These are phyloP conservation scores for Vombatus ursinus DNA, from an alignment of 2,113 vertebrate species.

Conservation along the genomic window DNA sequence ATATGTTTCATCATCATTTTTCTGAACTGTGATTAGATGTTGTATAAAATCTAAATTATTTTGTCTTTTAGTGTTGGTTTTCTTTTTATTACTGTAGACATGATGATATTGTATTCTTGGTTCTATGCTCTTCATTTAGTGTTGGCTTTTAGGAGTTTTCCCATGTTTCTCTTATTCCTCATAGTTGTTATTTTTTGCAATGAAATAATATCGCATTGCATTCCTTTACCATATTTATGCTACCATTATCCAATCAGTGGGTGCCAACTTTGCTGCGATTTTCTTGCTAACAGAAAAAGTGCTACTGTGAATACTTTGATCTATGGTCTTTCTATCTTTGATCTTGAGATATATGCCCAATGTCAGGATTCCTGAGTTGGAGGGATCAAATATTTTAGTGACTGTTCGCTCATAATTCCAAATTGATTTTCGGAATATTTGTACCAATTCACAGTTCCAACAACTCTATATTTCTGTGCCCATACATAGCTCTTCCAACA, in stretches of 20 bases:
- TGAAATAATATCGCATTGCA: neutral
- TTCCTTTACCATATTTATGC: neutral
- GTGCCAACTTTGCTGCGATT: neutral
- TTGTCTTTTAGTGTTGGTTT: neutral
- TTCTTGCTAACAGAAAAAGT: neutral
- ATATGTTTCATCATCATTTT: neutral
- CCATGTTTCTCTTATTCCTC: neutral
- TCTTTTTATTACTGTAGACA: neutral
- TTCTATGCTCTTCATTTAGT: neutral
- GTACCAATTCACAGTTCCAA: neutral
- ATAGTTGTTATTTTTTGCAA: neutral
- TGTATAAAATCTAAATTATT: neutral
- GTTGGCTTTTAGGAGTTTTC: neutral
- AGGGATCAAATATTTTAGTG: neutral
- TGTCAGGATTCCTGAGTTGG: neutral
- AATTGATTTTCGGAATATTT: neutral
- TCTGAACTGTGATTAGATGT: neutral
- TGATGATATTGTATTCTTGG: neutral
- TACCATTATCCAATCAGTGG: neutral
- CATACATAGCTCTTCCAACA: neutral
- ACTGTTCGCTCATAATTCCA: neutral
- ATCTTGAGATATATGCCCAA: neutral
- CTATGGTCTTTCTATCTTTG: neutral
- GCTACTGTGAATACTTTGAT: neutral
- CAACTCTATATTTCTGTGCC: neutral